phyloP scores from a whole-genome alignment of 2,797 vertebrate genomes.

The Rhinella marina region DNA sequence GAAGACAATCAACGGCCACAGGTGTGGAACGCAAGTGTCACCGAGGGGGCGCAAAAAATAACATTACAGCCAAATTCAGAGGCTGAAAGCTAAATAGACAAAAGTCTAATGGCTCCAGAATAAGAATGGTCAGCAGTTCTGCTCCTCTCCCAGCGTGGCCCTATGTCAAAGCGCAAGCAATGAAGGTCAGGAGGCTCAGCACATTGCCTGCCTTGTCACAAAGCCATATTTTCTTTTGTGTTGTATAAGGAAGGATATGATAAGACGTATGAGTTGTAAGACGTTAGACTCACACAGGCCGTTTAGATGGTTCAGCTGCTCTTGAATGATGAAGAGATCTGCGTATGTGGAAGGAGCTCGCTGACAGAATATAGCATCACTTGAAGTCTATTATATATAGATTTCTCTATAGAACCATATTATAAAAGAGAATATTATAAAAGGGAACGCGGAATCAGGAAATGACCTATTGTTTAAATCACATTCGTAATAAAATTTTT shows the following conservation, averaged over 20 bases:
- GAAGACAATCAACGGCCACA: slow-evolving; percentile 41
- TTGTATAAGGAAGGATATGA: background rate
- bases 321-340: background rate
- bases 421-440: no score
- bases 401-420: no score
- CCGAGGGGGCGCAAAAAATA: slow-evolving; percentile 33
- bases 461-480: no score
- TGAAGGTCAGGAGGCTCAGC: slow-evolving; percentile 15
- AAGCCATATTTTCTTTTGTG: background rate
- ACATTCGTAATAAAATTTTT: no score
- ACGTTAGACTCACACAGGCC: background rate
- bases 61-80: slow-evolving; percentile 29
- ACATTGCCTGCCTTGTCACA: background rate
- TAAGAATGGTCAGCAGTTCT: slow-evolving; percentile 26
- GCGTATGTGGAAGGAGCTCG: background rate
- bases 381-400: background rate
- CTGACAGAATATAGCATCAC: background rate
- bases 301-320: no score
- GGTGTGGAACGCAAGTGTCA: slow-evolving; percentile 44
- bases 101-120: slow-evolving; percentile 29
- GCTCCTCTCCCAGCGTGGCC: background rate
- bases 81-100: slow-evolving; percentile 30
- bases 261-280: background rate
- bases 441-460: no score
- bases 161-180: background rate